Evolutionary conservation across 2,797 vertebrate species (phyloP).

Genomic region (Tarsius wallacei): DNA sequence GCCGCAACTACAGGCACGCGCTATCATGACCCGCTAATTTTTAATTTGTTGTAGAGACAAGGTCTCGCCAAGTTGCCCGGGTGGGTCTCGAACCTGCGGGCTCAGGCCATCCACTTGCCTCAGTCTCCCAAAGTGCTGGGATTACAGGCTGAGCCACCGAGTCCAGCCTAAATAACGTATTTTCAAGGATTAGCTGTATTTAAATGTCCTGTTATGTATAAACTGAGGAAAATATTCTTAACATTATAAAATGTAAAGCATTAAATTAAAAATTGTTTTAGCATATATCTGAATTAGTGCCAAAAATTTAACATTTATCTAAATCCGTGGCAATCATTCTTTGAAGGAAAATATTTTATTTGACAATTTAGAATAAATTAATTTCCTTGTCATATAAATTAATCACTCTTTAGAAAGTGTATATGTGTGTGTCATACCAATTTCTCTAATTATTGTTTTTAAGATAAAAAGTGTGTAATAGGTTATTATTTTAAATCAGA

Average conservation of each 20-base stretch:
- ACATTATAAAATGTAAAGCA: not conserved
- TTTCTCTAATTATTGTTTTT: not conserved
- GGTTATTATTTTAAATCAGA: constrained; percentile 11
- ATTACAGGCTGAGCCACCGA: no score
- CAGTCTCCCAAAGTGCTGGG: no score
- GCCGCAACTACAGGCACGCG: no score
- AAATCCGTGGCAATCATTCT: not conserved
- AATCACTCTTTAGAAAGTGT: not conserved
- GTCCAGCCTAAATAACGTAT: no score
- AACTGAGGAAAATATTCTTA: not conserved
- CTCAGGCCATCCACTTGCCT: no score
- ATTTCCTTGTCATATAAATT: not conserved
- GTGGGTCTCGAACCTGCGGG: no score
- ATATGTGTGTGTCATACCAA: not conserved
- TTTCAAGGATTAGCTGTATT: not conserved
- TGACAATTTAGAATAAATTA: not conserved
- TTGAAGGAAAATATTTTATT: not conserved
- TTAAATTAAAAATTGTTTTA: not conserved
- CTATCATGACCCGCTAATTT: no score
- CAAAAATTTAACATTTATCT: not conserved
- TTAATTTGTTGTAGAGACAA: no score
- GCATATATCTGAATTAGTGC: not conserved
- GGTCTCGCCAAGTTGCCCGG: no score
- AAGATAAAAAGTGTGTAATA: not conserved
- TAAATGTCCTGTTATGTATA: not conserved